Conservation (phyloP, 2,888 invertebrate genomes). For the Neoaliturus tenellus region DNA sequence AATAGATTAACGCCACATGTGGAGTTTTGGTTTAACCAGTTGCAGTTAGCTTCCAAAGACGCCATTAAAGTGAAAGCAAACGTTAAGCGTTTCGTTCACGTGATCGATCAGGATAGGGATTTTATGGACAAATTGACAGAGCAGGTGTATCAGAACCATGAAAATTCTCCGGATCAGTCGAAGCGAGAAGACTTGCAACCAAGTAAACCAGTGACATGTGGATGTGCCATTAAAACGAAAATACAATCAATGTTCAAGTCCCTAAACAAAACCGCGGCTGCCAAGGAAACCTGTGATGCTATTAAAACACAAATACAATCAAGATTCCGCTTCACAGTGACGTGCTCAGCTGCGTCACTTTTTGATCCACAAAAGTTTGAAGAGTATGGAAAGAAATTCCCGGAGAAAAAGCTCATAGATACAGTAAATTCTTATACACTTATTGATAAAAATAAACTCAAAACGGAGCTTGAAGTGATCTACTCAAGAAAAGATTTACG, state of each 20-base stretch:
- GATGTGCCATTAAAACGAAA: no score
- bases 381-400: neutral
- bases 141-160: neutral
- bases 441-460: neutral
- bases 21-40: slow-evolving; percentile 64
- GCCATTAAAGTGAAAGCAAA: neutral
- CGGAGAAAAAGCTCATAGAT: neutral
- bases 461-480: slow-evolving; percentile 14
- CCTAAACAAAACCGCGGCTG: neutral
- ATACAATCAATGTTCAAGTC: no score
- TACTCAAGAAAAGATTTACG: slow-evolving; percentile 17
- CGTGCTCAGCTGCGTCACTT: neutral
- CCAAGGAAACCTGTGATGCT: slow-evolving; percentile 4
- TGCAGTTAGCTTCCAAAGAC: slow-evolving; percentile 54
- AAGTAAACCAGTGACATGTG: no score
- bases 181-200: neutral
- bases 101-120: neutral
- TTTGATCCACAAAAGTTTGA: neutral
- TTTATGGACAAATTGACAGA: neutral
- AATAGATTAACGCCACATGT: slow-evolving; percentile 66
- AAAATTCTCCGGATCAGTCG: neutral
- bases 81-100: neutral
- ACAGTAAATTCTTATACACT: neutral
- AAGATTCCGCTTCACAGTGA: neutral
- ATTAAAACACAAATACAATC: neutral